phyloP scores from a whole-genome alignment of 2,113 vertebrate species.

The Psittacula cyanocephala region DNA sequence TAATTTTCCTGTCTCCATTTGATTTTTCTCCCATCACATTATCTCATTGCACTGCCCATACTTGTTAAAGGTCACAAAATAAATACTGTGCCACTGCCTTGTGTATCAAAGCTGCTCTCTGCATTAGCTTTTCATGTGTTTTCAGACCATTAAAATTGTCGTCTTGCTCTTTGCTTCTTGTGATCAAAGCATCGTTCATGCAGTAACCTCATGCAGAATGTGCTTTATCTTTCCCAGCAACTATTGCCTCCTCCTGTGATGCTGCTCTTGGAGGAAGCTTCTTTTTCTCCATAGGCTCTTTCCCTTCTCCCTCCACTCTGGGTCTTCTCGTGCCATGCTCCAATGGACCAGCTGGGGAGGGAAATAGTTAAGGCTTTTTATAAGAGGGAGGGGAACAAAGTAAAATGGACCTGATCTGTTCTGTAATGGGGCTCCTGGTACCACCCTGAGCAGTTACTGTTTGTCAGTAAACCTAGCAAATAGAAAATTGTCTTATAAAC shows the following conservation, averaged over 20 bases:
- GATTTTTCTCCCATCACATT: neutral
- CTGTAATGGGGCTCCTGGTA: neutral
- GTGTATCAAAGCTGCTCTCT: neutral
- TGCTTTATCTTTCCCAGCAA: neutral
- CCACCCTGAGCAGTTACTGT: neutral
- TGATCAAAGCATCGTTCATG: neutral
- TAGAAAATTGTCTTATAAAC: conserved; percentile 16
- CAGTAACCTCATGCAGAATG: neutral
- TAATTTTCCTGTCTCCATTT: neutral
- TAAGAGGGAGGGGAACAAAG: neutral
- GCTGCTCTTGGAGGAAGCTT: neutral
- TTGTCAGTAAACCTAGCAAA: neutral
- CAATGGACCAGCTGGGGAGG: neutral
- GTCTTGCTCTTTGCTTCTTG: neutral
- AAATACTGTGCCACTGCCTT: neutral
- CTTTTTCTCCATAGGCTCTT: neutral
- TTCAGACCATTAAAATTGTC: neutral
- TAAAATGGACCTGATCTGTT: neutral
- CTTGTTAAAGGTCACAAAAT: neutral
- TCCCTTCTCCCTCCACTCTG: neutral
- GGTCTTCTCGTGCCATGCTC: neutral
- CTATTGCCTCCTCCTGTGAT: neutral
- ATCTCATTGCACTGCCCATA: neutral
- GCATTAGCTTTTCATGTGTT: neutral
- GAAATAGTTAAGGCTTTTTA: neutral